These are phyloP conservation scores for Anguilla marmorata DNA, from an alignment of 2,797 vertebrate species.

Conservation along the genomic window DNA sequence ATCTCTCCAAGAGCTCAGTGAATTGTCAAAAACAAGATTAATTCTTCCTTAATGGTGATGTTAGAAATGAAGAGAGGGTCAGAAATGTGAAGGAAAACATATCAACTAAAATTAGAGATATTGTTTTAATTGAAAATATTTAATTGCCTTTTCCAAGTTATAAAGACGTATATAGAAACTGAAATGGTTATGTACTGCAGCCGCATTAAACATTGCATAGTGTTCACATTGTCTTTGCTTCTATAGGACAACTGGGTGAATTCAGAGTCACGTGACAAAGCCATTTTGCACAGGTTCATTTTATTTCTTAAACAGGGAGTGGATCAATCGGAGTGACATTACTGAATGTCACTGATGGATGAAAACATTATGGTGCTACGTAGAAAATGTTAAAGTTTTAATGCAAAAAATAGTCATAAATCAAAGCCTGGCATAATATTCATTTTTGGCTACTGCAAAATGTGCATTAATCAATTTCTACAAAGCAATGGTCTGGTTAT, in stretches of 20 bases:
- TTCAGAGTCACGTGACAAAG: background rate
- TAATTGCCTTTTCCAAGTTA: background rate
- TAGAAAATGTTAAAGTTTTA: conserved; percentile 11
- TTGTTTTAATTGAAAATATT: background rate
- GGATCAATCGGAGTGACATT: conserved; percentile 27
- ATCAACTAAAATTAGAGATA: conserved; percentile 7
- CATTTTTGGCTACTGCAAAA: conserved; percentile 8
- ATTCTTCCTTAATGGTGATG: conserved; percentile 18
- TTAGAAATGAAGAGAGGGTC: conserved; percentile 27
- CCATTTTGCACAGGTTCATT: background rate
- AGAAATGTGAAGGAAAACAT: conserved; percentile 8
- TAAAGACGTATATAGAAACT: background rate
- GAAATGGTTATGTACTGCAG: background rate
- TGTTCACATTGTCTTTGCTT: background rate
- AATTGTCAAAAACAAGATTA: conserved; percentile 21
- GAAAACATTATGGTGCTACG: conserved; percentile 6
- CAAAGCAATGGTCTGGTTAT: background rate
- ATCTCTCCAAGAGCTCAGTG: conserved; percentile 18
- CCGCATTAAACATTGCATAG: background rate
- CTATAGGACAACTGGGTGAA: background rate
- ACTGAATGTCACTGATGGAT: conserved; percentile 23
- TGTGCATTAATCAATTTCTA: conserved; percentile 29
- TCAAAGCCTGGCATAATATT: conserved; percentile 1
- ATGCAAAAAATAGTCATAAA: conserved; percentile 19
- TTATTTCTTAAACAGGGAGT: conserved; percentile 24